A percentile compares a stretch with the other conserved stretches of the same genome.
phyloP scores from a whole-genome alignment of 2,888 invertebrate species.

The Theretra japonica region DNA sequence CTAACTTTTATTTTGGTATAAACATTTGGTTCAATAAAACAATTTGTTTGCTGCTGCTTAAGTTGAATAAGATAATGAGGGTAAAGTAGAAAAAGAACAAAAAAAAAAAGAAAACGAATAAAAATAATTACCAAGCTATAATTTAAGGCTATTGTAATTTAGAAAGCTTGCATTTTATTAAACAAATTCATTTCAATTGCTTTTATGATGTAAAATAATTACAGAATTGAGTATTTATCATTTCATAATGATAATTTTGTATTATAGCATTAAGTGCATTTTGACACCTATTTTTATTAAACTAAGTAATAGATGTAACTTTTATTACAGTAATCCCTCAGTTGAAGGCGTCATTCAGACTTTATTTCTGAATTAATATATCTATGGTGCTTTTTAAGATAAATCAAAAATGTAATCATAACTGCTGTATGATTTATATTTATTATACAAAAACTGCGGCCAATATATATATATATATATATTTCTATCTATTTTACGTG shows the following conservation, averaged over 20 bases:
- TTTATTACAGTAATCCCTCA: slow-evolving; percentile 12
- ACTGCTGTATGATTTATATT: too few relatives aligned
- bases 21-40: background rate
- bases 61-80: background rate
- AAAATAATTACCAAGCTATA: background rate
- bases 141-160: background rate
- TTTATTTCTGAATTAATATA: background rate
- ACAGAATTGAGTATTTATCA: background rate
- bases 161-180: background rate
- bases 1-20: background rate
- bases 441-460: too few relatives aligned
- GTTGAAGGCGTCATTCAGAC: background rate
- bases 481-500: too few relatives aligned
- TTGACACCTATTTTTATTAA: background rate
- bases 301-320: background rate
- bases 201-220: slow-evolving; percentile 1
- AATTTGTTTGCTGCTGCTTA: background rate
- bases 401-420: background rate
- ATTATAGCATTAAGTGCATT: background rate
- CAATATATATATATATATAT: too few relatives aligned
- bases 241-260: background rate
- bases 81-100: slow-evolving; percentile 5
- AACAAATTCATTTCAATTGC: background rate
- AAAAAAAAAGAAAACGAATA: background rate
- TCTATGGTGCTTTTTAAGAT: background rate